phyloP scores from a whole-genome alignment of 1,140 invertebrate species.

The Penaeus chinensis region DNA sequence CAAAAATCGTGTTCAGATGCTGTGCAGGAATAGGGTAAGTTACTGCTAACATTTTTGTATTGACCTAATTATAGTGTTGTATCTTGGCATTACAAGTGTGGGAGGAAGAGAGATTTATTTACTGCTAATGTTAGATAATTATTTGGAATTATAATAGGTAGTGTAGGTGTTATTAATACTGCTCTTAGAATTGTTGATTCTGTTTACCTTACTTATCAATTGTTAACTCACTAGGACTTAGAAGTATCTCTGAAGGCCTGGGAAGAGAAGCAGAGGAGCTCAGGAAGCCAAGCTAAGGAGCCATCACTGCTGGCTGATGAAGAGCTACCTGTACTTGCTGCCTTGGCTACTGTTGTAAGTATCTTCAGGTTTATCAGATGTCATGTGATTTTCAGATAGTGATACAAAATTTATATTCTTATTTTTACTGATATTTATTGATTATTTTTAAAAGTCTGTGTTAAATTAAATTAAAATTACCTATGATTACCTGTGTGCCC shows the following conservation, averaged over 20 bases:
- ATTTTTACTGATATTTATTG: background rate
- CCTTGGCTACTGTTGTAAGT: conserved; percentile 78
- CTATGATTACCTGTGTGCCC: conserved; percentile 40
- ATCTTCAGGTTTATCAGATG: conserved; percentile 82
- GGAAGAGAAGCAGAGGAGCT: conserved; percentile 91
- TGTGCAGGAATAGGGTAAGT: conserved; percentile 86
- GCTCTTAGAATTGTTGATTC: background rate
- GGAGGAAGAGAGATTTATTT: too few relatives aligned
- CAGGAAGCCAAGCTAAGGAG: conserved; percentile 67
- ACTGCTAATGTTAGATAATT: too few relatives aligned
- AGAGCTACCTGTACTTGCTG: conserved; percentile 74
- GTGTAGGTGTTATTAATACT: too few relatives aligned
- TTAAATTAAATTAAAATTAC: conserved; percentile 5
- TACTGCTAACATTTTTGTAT: conserved; percentile 30
- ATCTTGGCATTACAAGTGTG: background rate
- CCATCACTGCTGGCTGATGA: conserved; percentile 74
- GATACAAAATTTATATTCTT: background rate
- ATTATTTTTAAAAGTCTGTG: too few relatives aligned
- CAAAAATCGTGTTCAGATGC: conserved; percentile 96
- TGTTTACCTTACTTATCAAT: conserved; percentile 9
- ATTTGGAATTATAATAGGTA: too few relatives aligned
- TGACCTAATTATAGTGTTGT: conserved; percentile 13
- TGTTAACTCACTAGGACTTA: conserved; percentile 74
- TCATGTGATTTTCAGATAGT: conserved; percentile 71
- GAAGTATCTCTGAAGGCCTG: conserved; percentile 90